These are phyloP conservation scores for Galeopsomyia nigrocyanea DNA, from an alignment of 2,888 invertebrate genomes.

Conservation along the genomic window DNA sequence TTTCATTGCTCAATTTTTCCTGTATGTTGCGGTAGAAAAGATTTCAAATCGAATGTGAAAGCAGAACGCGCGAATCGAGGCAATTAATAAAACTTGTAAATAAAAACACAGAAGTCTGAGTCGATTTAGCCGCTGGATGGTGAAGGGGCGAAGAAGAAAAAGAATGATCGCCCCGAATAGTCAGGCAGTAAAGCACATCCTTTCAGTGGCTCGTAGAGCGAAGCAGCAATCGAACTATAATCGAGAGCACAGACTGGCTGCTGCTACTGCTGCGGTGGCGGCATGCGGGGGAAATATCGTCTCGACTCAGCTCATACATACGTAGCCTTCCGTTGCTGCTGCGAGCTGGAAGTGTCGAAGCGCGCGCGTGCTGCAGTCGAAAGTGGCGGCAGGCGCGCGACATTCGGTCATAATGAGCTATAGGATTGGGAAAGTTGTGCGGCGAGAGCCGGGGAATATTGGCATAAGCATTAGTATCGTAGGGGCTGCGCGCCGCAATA, in stretches of 20 bases:
- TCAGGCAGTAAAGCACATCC: slow-evolving; percentile 5
- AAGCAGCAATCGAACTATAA: slow-evolving; percentile 7
- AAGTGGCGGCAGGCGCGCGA: slow-evolving; percentile 5
- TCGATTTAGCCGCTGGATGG: no score
- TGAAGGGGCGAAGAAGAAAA: no score
- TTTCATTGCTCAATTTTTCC: no score
- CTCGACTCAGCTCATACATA: no score
- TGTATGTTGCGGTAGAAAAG: no score
- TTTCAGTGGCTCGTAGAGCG: not conserved
- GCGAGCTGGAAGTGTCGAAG: not conserved
- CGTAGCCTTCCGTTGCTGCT: no score
- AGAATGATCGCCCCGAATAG: not conserved
- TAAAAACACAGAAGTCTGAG: no score
- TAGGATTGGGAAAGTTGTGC: slow-evolving; percentile 37
- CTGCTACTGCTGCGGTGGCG: no score
- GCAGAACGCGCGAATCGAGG: slow-evolving; percentile 1
- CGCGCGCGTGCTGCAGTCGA: not conserved
- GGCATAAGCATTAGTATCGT: slow-evolving; percentile 59
- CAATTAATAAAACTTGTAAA: slow-evolving; percentile 14
- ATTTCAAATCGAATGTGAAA: no score
- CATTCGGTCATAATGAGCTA: slow-evolving; percentile 39
- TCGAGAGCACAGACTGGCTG: not conserved
- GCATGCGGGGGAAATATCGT: no score
- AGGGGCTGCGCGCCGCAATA: slow-evolving; percentile 56
- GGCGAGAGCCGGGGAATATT: slow-evolving; percentile 53